Evolutionary conservation across 1,140 invertebrate species (phyloP).

Genomic region (Zaprionus gabonicus): DNA sequence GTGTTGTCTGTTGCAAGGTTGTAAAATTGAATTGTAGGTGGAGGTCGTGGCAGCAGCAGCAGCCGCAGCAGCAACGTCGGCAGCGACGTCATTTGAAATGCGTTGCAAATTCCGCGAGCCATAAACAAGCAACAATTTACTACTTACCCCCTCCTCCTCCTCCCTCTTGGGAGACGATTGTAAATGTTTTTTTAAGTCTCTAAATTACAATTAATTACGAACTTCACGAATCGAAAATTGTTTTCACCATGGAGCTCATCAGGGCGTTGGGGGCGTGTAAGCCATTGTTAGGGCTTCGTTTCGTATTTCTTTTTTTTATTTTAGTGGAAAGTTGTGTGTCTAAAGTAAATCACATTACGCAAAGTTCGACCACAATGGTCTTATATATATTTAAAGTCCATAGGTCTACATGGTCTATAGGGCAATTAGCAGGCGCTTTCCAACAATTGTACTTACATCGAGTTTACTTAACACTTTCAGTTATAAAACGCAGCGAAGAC

Average conservation of each 20-base stretch:
- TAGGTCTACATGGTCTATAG: conserved; percentile 41
- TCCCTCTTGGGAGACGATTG: conserved; percentile 29
- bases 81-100: conserved; percentile 24
- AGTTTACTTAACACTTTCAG: conserved; percentile 54
- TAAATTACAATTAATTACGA: conserved; percentile 72
- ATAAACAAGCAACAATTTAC: conserved; percentile 57
- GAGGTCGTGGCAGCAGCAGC: conserved; percentile 51
- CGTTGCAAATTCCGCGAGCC: conserved; percentile 63
- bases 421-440: conserved; percentile 71
- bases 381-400: not conserved
- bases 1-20: conserved; percentile 62
- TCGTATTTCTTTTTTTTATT: conserved; percentile 17
- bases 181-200: conserved; percentile 51
- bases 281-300: conserved; percentile 6
- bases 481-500: conserved; percentile 26
- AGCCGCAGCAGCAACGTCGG: conserved; percentile 13
- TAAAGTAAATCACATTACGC: conserved; percentile 46
- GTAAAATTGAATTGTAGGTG: conserved; percentile 73
- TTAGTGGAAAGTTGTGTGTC: conserved; percentile 57
- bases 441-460: conserved; percentile 49
- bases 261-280: conserved; percentile 10
- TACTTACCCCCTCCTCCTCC: not conserved
- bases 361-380: conserved; percentile 41
- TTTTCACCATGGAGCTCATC: conserved; percentile 33
- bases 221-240: conserved; percentile 58